Evolutionary conservation across 2,797 vertebrate genomes (phyloP).

Genomic region (Pseudochromis fuscus): DNA sequence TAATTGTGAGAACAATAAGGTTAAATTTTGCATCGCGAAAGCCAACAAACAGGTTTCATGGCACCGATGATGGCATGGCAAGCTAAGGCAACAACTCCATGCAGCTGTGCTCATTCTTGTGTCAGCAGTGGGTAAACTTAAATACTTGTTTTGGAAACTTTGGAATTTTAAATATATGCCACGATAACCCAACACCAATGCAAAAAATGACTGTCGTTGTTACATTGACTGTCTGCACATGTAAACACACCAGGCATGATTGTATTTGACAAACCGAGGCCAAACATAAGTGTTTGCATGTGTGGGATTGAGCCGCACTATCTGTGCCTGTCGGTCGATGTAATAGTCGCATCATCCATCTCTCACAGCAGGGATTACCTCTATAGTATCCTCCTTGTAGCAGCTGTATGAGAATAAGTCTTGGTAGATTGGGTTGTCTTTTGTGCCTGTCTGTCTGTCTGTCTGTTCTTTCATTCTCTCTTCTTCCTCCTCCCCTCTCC

Average conservation of each 20-base stretch:
- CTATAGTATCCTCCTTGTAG: conserved; percentile 23
- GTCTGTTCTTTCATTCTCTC: conserved; percentile 35
- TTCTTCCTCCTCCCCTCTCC: conserved; percentile 29
- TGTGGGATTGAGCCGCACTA: neutral
- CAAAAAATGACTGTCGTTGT: too few relatives aligned
- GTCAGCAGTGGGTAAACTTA: neutral
- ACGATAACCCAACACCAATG: too few relatives aligned
- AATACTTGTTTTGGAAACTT: neutral
- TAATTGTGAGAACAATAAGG: neutral
- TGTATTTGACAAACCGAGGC: neutral
- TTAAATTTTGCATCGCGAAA: neutral
- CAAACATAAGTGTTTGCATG: neutral
- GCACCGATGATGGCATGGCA: neutral
- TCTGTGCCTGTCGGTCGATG: neutral
- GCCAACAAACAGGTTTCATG: neutral
- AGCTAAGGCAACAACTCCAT: neutral
- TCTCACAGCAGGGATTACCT: conserved; percentile 31
- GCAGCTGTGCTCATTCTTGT: neutral
- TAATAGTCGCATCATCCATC: neutral
- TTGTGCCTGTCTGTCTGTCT: conserved; percentile 43
- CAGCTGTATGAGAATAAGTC: conserved; percentile 35
- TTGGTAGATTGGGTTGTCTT: conserved; percentile 43
- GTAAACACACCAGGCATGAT: neutral
- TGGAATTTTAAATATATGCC: neutral
- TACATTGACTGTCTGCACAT: neutral